These are phyloP conservation scores for Lysandra bellargus DNA, from an alignment of 2,888 invertebrate species.

Conservation along the genomic window DNA sequence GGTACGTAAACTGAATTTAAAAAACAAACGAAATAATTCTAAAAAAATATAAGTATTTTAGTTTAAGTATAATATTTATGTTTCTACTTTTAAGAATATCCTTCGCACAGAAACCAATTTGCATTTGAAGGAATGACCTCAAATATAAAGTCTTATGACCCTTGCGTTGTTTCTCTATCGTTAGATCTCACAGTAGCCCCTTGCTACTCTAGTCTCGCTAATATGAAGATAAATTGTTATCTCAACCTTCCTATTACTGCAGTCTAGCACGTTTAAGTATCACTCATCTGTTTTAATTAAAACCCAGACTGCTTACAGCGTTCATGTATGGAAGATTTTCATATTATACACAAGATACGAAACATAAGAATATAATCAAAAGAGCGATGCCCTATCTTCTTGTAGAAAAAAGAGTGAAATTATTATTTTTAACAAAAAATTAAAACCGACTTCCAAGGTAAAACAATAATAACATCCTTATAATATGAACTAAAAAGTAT, in stretches of 20 bases:
- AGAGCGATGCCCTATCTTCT: neutral
- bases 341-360: neutral
- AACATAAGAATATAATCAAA: neutral
- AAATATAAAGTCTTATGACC: neutral
- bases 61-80: no score
- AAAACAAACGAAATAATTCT: no score
- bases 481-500: no score
- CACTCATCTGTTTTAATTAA: slow-evolving; percentile 16
- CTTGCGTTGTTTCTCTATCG: neutral
- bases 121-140: neutral
- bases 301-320: slow-evolving; percentile 6
- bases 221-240: slow-evolving; percentile 9
- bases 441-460: no score
- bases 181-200: neutral
- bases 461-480: no score
- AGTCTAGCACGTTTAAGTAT: slow-evolving; percentile 24
- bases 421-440: no score
- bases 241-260: slow-evolving; percentile 4
- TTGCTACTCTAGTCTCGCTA: neutral
- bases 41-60: no score
- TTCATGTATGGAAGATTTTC: neutral
- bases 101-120: neutral
- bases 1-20: no score
- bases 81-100: neutral
- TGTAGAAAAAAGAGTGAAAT: no score